Percentiles rank a stretch among this genome's conserved stretches.
Conservation (phyloP, 2,113 vertebrate genomes). For the Casuarius casuarius region DNA sequence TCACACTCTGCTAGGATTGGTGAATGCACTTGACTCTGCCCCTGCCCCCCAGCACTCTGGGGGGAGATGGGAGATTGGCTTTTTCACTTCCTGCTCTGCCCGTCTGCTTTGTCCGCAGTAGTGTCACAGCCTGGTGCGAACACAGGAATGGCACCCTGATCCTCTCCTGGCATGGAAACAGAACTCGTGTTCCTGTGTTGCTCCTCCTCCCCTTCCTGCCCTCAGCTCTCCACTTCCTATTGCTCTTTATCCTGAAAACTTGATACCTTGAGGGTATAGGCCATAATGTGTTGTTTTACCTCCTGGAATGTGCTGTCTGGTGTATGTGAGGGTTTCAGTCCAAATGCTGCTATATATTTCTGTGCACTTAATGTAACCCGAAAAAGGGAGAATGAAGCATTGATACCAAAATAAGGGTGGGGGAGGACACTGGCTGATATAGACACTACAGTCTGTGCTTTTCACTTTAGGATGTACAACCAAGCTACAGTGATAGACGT, state of each 20-base stretch:
- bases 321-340: conserved; percentile 83
- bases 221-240: conserved; percentile 74
- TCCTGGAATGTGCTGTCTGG: conserved; percentile 81
- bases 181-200: conserved; percentile 65
- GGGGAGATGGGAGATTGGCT: conserved; percentile 40
- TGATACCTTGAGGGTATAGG: conserved; percentile 80
- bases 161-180: conserved; percentile 77
- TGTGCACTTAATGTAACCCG: conserved; percentile 86
- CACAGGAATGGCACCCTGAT: conserved; percentile 71
- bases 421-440: conserved; percentile 63
- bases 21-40: conserved; percentile 44
- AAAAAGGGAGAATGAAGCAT: conserved; percentile 80
- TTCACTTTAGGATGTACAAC: conserved; percentile 70
- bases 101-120: conserved; percentile 57
- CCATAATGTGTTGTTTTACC: conserved; percentile 80
- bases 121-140: conserved; percentile 72
- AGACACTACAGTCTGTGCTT: conserved; percentile 62
- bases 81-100: conserved; percentile 71
- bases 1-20: neutral
- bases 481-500: conserved; percentile 60
- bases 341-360: conserved; percentile 87
- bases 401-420: conserved; percentile 76
- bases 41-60: neutral
- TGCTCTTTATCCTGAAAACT: conserved; percentile 83
- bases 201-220: conserved; percentile 71